phyloP scores from a whole-genome alignment of 2,888 invertebrate genomes.

The Luffia ferchaultella region DNA sequence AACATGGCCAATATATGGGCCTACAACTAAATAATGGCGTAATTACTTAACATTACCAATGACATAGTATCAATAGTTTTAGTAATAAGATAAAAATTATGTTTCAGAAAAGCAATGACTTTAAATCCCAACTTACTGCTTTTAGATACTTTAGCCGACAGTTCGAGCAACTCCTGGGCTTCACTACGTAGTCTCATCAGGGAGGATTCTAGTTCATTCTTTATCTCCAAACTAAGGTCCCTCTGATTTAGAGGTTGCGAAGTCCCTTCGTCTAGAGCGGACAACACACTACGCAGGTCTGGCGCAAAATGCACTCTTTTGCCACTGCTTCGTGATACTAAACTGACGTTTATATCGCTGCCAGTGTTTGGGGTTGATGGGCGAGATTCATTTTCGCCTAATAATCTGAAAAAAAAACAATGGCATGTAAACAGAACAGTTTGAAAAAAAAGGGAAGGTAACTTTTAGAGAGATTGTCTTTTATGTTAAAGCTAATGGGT shows the following conservation, averaged over 20 bases:
- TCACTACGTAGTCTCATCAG: constrained; percentile 72
- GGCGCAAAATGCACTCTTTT: constrained; percentile 74
- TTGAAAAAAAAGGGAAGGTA: too few species aligned
- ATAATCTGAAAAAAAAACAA: constrained; percentile 17
- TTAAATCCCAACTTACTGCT: neutral
- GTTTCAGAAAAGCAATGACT: too few species aligned
- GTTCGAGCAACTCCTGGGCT: constrained; percentile 73
- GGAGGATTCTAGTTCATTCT: constrained; percentile 73
- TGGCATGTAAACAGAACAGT: too few species aligned
- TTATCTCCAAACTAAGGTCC: constrained; percentile 64
- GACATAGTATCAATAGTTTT: too few species aligned
- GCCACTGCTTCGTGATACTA: constrained; percentile 32
- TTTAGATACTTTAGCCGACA: constrained; percentile 41
- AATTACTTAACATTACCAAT: too few species aligned
- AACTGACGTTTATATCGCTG: constrained; percentile 27
- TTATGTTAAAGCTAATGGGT: too few species aligned
- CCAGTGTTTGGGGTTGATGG: constrained; percentile 22
- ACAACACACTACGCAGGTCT: constrained; percentile 64
- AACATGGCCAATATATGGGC: too few species aligned
- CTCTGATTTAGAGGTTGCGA: constrained; percentile 26
- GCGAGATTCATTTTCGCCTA: constrained; percentile 28
- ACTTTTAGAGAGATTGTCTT: too few species aligned
- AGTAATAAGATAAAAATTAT: too few species aligned
- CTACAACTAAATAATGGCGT: too few species aligned
- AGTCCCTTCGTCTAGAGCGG: constrained; percentile 53